Conservation (phyloP, 2,888 invertebrate species). For the Parnassius orleans region DNA sequence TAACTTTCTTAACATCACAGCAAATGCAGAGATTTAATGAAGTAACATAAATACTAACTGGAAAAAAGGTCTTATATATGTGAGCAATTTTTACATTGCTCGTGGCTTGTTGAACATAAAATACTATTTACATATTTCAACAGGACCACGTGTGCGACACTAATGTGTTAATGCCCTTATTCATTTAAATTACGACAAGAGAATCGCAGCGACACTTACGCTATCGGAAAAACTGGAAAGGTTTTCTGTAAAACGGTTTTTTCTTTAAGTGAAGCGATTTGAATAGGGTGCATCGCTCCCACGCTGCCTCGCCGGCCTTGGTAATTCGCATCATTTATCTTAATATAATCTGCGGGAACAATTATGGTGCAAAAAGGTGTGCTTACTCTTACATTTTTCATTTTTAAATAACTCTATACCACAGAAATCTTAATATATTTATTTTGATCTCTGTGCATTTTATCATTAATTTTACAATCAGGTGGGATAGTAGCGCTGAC, state of each 20-base stretch:
- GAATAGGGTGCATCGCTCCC: constrained; percentile 66
- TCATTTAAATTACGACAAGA: constrained; percentile 47
- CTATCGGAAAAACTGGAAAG: constrained; percentile 76
- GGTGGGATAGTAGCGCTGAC: too few species aligned
- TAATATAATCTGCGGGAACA: constrained; percentile 31
- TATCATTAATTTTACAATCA: too few species aligned
- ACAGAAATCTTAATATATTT: background rate
- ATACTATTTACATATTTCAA: constrained; percentile 1
- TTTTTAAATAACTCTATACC: constrained; percentile 18
- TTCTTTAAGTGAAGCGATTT: constrained; percentile 55
- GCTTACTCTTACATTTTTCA: constrained; percentile 35
- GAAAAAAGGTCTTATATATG: constrained; percentile 44
- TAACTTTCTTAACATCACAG: too few species aligned
- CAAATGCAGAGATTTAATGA: too few species aligned
- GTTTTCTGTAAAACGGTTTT: constrained; percentile 57
- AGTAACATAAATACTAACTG: background rate
- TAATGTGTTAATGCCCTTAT: constrained; percentile 30
- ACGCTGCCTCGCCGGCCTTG: constrained; percentile 57
- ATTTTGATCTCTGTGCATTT: too few species aligned
- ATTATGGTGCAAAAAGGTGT: constrained; percentile 26
- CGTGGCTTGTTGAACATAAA: constrained; percentile 3
- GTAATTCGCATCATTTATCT: constrained; percentile 35
- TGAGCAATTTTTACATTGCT: constrained; percentile 6
- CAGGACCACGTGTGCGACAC: constrained; percentile 21
- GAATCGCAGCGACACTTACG: constrained; percentile 50